These are phyloP conservation scores for Cephonodes hylas DNA, from an alignment of 2,888 invertebrate genomes.

Conservation along the genomic window DNA sequence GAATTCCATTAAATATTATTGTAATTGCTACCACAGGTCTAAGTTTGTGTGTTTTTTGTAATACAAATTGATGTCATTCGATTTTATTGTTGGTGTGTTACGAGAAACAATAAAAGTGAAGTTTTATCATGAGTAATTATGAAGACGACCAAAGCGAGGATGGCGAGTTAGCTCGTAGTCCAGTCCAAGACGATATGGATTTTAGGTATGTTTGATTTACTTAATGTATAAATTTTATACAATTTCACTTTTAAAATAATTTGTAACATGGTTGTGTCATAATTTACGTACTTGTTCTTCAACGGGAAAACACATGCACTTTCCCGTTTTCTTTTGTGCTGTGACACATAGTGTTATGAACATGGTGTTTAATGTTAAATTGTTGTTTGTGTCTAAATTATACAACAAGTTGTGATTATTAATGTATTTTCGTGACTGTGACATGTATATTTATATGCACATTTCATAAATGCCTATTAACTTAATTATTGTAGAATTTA, in stretches of 20 bases:
- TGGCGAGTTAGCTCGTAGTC: constrained; percentile 90
- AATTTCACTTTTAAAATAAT: neutral
- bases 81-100: neutral
- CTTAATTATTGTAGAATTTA: neutral
- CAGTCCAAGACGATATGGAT: constrained; percentile 82
- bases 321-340: neutral
- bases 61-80: neutral
- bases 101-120: neutral
- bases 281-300: neutral
- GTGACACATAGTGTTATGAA: neutral
- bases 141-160: constrained; percentile 91
- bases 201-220: constrained; percentile 55
- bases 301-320: constrained; percentile 1
- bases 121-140: constrained; percentile 71
- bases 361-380: neutral
- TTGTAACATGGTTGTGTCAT: neutral
- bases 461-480: neutral
- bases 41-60: neutral
- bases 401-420: neutral
- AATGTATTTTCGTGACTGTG: neutral
- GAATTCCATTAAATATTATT: neutral
- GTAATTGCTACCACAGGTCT: neutral
- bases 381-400: too few relatives aligned
- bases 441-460: neutral
- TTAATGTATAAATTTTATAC: neutral